A percentile compares a stretch with the other conserved stretches of the same genome.
These are phyloP conservation scores for Xenentodon cancila DNA, from an alignment of 2,797 vertebrate species.

Conservation along the genomic window DNA sequence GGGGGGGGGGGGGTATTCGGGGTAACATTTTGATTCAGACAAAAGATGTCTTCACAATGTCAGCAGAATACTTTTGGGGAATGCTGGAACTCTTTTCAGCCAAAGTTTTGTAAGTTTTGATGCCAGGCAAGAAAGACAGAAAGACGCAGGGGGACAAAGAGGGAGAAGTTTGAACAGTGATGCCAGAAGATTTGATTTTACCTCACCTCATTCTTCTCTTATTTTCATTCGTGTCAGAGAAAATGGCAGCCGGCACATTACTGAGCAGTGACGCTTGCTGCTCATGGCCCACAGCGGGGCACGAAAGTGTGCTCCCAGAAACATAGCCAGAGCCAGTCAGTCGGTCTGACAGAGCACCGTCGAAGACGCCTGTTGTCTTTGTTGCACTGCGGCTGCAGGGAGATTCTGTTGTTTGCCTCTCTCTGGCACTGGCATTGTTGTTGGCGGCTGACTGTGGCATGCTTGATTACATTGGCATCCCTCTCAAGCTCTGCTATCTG, in stretches of 20 bases:
- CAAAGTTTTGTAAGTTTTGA: conserved; percentile 86
- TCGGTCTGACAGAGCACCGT: conserved; percentile 43
- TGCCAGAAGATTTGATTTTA: conserved; percentile 81
- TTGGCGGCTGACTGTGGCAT: conserved; percentile 85
- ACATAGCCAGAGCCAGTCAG: conserved; percentile 58
- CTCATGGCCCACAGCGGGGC: conserved; percentile 83
- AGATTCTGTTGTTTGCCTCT: conserved; percentile 55
- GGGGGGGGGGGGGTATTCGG: conserved; percentile 72
- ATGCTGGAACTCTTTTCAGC: conserved; percentile 87
- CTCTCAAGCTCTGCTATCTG: conserved; percentile 61
- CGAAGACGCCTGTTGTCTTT: conserved; percentile 56
- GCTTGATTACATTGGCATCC: conserved; percentile 89
- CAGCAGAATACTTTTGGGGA: conserved; percentile 93
- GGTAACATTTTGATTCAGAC: conserved; percentile 93
- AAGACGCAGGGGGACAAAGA: conserved; percentile 70
- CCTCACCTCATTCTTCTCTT: conserved; percentile 67
- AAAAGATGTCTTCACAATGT: conserved; percentile 96
- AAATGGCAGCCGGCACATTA: conserved; percentile 91
- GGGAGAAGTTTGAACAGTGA: conserved; percentile 85
- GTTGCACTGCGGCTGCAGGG: conserved; percentile 67
- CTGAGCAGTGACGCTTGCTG: conserved; percentile 84
- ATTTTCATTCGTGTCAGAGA: conserved; percentile 86
- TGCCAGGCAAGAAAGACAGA: conserved; percentile 83
- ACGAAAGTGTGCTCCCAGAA: conserved; percentile 45
- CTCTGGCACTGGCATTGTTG: conserved; percentile 80